Conservation (phyloP, 2,113 vertebrate species). For the Charina bottae region DNA sequence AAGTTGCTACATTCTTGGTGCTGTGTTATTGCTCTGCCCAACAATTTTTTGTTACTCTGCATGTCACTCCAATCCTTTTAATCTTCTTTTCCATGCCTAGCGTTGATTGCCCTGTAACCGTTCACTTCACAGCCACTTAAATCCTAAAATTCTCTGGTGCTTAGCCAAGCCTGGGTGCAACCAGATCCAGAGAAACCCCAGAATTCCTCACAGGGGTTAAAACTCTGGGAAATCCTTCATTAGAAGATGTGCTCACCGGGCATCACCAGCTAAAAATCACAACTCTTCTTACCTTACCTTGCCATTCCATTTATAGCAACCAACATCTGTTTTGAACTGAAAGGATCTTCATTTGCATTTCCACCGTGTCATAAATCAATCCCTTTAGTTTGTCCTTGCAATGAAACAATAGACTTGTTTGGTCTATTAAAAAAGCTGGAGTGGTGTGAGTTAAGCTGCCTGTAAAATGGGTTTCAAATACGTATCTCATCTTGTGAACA, state of each 20-base stretch:
- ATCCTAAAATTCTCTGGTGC: background rate
- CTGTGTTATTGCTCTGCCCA: background rate
- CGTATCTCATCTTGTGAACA: background rate
- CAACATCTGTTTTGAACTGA: background rate
- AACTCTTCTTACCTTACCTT: background rate
- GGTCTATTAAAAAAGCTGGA: background rate
- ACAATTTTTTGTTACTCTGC: background rate
- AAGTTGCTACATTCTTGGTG: background rate
- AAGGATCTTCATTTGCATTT: background rate
- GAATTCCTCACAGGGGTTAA: background rate
- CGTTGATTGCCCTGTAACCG: background rate
- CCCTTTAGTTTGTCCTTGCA: background rate
- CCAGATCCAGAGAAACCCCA: background rate
- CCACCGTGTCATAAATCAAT: background rate
- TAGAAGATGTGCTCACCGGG: background rate
- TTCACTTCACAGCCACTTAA: background rate
- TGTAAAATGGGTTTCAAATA: background rate
- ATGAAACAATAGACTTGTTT: background rate
- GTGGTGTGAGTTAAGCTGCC: background rate
- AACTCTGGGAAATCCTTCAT: background rate
- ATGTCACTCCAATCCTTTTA: background rate
- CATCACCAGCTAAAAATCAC: background rate
- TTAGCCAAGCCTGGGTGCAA: background rate
- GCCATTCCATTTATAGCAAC: background rate
- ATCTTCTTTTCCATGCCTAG: background rate